Base-by-base conservation (phyloP, 2,113 vertebrate species). In the Pipa parva region DNA sequence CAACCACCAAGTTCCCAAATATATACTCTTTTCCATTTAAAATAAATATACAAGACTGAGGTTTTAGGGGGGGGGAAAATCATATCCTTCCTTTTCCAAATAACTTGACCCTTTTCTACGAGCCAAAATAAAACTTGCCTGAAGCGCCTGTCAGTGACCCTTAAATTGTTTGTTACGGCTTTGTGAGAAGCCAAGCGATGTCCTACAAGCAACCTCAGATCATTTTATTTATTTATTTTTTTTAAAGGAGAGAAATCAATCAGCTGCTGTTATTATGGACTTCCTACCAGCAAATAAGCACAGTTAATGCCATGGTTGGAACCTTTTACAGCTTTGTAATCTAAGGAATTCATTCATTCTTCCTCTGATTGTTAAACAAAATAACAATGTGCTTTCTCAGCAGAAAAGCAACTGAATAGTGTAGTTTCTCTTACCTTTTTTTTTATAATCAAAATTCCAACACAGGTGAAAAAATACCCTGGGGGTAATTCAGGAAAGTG, bases 131-230 rank as follows among this genome's bases (percentile, higher is more conserved):
- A 71, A 77, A 76, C 58, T 68, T 73, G 65, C 74, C 79, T 64
- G 69, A 39, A 74, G 77, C 78, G 71, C 78, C 78, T 75, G 77
- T 63, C 78, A 72, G 51, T 77, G 77, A 77, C 81, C 81, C 77
- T 83, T 77, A 81, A 79, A 78, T 78, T 83, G 79, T 77, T 87
- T 87, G 76, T 79, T 82, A 83, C 78, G 80, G 79, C 80, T 83
- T 74, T 76, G 51, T 77, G 77, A 80, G 77, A 86, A 83, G 85
- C 78, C 69, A 63, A 71, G 78, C 36, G 50, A 55, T 59, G 73
- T 79, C 84, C 83, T 77, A 81, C 71, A 75, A 73, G 70, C 82
- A 80, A 86, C 87, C 81, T 80, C 78, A 74, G 73, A 81, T 81
- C 80, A 82, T 81, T 87, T 80, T 87, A 76, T 74, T 36, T 36